phyloP scores from a whole-genome alignment of 2,797 vertebrate genomes.

The Sphenopsis melanotis region DNA sequence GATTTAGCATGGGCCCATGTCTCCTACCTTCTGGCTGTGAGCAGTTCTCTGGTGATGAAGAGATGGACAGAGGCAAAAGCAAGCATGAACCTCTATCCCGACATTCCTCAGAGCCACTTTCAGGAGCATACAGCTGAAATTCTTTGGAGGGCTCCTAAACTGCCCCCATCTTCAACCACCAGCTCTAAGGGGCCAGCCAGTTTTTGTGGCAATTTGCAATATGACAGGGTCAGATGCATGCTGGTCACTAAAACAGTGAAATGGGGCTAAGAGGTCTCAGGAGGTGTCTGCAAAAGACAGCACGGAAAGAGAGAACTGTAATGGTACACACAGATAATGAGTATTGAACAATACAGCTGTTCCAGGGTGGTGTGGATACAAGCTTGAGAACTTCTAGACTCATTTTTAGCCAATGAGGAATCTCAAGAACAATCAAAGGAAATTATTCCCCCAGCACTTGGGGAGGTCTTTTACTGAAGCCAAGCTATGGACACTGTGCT shows the following conservation, averaged over 20 bases:
- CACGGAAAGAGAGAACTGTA: neutral
- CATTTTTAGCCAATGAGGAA: neutral
- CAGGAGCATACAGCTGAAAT: neutral
- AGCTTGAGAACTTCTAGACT: neutral
- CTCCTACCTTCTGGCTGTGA: neutral
- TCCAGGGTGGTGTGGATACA: neutral
- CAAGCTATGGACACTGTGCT: neutral
- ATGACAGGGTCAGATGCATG: neutral
- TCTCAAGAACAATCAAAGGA: neutral
- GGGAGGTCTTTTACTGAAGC: neutral
- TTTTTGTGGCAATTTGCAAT: neutral
- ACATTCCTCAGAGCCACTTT: neutral
- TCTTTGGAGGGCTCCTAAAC: neutral
- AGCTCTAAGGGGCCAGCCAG: neutral
- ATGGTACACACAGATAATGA: fast-evolving
- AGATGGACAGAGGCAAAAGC: neutral
- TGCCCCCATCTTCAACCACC: neutral
- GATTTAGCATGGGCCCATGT: neutral
- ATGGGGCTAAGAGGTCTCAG: neutral
- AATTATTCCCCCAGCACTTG: neutral
- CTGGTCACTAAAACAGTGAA: neutral
- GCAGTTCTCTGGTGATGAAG: neutral
- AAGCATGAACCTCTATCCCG: neutral
- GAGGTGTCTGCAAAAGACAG: neutral
- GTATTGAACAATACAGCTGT: fast-evolving